Base-by-base conservation (phyloP, 2,113 vertebrate species). In the Rattus rattus region DNA sequence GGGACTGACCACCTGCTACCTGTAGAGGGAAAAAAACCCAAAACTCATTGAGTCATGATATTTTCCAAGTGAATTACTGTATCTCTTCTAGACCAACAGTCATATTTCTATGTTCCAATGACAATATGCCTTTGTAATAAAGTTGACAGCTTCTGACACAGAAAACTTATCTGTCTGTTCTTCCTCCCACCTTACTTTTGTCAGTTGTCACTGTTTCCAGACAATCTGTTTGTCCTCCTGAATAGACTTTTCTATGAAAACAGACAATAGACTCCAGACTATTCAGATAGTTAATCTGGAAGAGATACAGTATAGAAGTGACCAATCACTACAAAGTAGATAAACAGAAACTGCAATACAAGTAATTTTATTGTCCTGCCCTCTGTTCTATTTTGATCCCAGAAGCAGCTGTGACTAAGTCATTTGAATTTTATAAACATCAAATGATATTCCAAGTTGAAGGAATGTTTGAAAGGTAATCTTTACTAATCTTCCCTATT, bases 201-300 rank as follows among this genome's bases (percentile, higher is more conserved):
- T 80, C 49, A 80, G 1, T 70, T 63, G 11, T 8, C 43, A 61
- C 36, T 49, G 19, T 11, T 94, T 86, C 14, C 19, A 43, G 11
- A 30, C 14, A 47, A 39, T n/a, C 28, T 36, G 11, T 69, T 85
- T 61, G 79, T 10, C 1, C 2, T 83, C 86, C 63, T 69, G 12
- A 20, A 33, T 54, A 14, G 24, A 22, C 14, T 30, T 89, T 52
- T 22, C 59, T 92, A 76, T 7, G 7, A 1, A 36, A 24, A 79
- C 26, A n/a, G 52, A 65, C 3, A 13, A 0, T 22, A n/a, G 2
- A 0, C 1, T 59, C 39, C 67, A 70, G 17, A 4, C 11, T 56
- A 47, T 4, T 6, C 81, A 10, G 2, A 52, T 7, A 83, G 11
- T 47, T 52, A 47, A 63, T 70, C 52, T 13, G 54, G 65, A 67